Conservation (phyloP, 2,113 vertebrate genomes). For the Taxidea taxus region DNA sequence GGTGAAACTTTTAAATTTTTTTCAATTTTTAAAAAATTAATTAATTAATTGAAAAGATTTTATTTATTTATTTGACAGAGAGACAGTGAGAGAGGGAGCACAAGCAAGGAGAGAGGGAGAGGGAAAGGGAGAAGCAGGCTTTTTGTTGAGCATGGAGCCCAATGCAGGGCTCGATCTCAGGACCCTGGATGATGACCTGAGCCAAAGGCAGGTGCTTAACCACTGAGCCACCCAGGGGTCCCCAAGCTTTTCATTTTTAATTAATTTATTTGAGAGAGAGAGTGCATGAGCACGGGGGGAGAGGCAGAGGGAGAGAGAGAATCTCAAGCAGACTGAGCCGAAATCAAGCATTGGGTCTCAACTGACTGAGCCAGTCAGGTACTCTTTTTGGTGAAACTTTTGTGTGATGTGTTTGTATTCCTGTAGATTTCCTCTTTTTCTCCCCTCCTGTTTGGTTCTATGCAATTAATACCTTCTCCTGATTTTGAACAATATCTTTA, state of each 20-base stretch:
- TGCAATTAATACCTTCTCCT: background rate
- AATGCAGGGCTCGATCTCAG: too few species aligned
- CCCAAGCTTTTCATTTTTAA: background rate
- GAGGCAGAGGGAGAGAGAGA: background rate
- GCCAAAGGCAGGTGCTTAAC: too few species aligned
- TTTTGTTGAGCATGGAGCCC: too few species aligned
- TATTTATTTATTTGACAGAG: background rate
- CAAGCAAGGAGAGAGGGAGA: too few species aligned
- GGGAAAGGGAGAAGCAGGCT: too few species aligned
- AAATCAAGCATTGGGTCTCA: background rate
- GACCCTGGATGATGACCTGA: too few species aligned
- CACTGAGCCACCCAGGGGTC: too few species aligned
- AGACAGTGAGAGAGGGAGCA: too few species aligned
- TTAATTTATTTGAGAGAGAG: too few species aligned
- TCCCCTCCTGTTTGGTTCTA: background rate
- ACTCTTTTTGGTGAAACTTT: background rate
- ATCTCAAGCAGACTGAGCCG: background rate
- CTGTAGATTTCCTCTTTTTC: background rate
- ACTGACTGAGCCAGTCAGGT: background rate
- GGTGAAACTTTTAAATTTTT: background rate
- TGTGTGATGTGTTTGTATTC: background rate
- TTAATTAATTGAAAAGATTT: too few species aligned
- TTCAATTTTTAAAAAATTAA: too few species aligned
- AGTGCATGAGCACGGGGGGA: background rate
- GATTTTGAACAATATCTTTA: conserved; percentile 9